Base-by-base conservation (phyloP, 2,888 invertebrate genomes). In the Sturmia bella region DNA sequence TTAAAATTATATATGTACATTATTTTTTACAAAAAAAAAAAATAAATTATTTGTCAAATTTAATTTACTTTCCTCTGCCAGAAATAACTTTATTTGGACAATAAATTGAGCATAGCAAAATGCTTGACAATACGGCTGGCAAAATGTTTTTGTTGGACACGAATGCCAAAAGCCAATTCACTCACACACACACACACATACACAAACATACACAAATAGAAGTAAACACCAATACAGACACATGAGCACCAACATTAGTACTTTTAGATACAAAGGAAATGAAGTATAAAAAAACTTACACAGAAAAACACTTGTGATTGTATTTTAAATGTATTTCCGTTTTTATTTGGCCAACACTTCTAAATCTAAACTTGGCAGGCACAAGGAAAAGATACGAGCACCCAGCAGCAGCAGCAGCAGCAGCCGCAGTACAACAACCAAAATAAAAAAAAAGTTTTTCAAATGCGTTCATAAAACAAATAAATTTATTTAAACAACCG, bases 271-370 rank as follows among this genome's bases (percentile, higher is more conserved):
- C 32, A 77, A 68, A 70, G 69, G 77, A 77, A 77, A 77, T 70
- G 48, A 74, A 64, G 45, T 57, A 70, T 56, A 68, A 63, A 66
- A 59, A 72, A 81, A 73, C 45, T 70, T 72, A 76, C 56, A 82
- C 74, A 70, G 74, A 74, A 78, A 78, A 75, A 78, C 78, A 75
- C 82, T 82, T 82, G 70, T 78, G 82, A 78, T 82, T 78, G 82
- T 82, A 82, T 82, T 82, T 82, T 82, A 82, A 82, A 78, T 75
- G 82, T 82, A 82, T 78, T 78, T 82, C 82, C 82, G 82, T 70
- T 82, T 82, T 45, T 82, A 82, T 82, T 82, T 82, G 82, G 82
- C 78, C 74, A 82, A 78, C 82, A 82, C 82, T 82, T 82, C 54
- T 48, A 41, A 63, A 73, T 69, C 68, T 48, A 57, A 74, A 80